Evolutionary conservation across 2,113 vertebrate genomes (phyloP), one percentile per base, ranked within the genome.

Genomic region (Sitta europaea): DNA sequence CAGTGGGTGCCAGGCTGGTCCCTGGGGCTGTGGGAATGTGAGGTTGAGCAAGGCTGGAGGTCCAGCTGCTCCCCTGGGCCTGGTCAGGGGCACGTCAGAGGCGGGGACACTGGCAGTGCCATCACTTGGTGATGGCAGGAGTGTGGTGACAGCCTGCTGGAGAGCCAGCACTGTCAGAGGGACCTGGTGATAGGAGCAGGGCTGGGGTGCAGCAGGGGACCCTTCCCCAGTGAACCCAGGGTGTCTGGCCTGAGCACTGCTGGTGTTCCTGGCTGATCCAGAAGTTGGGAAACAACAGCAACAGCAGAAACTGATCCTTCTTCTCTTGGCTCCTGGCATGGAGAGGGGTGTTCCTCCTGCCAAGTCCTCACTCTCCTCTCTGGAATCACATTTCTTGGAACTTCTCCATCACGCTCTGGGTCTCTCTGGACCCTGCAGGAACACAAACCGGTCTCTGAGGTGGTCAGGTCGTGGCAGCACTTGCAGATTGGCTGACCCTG

Each of bases 371-470:
- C 47, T 74, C 61, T 51, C 82, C 11, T 53, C 47, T 76, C 87
- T 55, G 62, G 31, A 70, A 23, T 61, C 35, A 1, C 31, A 4
- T 62, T 31, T 27, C 62, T 55, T 42, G 62, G 71, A 48, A 18
- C 50, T 62, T 31, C 23, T 62, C 21, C 40, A 0, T 40, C 47
- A 0, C 0, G 0, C 47, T 29, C 38, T 6, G 87, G 87, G 61
- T 75, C 62, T 35, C n/a, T 3, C 4, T 11, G 48, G 70, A 48
- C 54, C 78, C 54, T 35, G 29, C 5, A 47, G 78, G 47, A 54
- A 1, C 70, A 48, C 54, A 45, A 0, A 40, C 4, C 0, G 0
- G 2, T 67, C 38, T 74, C 70, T 40, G 40, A 61, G 47, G 47
- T 22, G 70, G 7, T 61, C 70, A 68, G 68, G 9, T 14, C 13